Conservation (phyloP, 1,140 invertebrate genomes). For the Cyrtorhinus lividipennis region DNA sequence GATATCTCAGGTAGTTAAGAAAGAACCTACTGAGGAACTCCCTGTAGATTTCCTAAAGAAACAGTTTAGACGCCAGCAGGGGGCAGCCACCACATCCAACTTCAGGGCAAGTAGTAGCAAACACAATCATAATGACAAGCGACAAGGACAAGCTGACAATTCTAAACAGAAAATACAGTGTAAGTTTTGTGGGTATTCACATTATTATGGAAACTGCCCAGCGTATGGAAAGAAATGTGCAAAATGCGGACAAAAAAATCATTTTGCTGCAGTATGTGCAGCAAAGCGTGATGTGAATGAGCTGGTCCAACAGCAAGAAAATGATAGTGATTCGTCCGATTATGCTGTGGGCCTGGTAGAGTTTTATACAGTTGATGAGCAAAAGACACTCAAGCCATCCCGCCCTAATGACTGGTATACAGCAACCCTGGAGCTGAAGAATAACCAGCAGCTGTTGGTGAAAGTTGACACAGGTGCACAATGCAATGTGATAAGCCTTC, state of each 20-base stretch:
- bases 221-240: not conserved
- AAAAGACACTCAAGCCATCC: not conserved
- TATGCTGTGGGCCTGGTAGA: not conserved
- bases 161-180: not conserved
- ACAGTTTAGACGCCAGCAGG: not conserved
- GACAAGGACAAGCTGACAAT: not conserved
- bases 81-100: not conserved
- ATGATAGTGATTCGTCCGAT: not conserved
- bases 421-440: not conserved
- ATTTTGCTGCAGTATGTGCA: constrained; percentile 1
- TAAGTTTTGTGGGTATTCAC: constrained; percentile 6
- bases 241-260: constrained; percentile 1
- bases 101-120: not conserved
- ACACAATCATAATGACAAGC: not conserved
- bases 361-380: not conserved
- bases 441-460: not conserved
- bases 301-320: not conserved
- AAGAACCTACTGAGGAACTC: not conserved
- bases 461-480: not conserved
- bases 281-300: not conserved
- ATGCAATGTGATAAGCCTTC: constrained; percentile 3
- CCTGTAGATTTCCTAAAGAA: constrained; percentile 1
- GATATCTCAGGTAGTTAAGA: not conserved
- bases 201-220: constrained; percentile 9
- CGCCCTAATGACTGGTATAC: constrained; percentile 1